A percentile compares a stretch with the other conserved stretches of the same genome.
Evolutionary conservation across 1,140 invertebrate species (phyloP).

Genomic region (Drosophila parabipectinata): DNA sequence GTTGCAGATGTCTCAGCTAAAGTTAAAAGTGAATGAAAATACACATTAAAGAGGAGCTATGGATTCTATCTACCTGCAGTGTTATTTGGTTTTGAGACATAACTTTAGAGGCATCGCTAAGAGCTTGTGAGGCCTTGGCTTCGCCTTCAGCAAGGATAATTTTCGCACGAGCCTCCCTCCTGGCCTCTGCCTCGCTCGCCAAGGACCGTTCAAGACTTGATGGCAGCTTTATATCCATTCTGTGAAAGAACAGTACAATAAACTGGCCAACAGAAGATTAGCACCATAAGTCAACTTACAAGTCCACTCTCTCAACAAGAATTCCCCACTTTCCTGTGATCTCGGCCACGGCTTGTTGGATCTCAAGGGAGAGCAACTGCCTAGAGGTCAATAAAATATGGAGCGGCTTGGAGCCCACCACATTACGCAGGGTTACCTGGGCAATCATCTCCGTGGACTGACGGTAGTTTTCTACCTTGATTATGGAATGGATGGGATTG

Average conservation of each 20-base stretch:
- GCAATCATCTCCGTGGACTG: constrained; percentile 88
- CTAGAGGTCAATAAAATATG: constrained; percentile 86
- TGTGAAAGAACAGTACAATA: constrained; percentile 72
- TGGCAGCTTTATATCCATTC: constrained; percentile 94
- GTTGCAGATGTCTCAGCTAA: constrained; percentile 86
- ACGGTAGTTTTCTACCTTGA: constrained; percentile 92
- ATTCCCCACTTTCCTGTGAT: constrained; percentile 92
- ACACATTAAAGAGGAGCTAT: neutral
- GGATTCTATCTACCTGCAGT: constrained; percentile 87
- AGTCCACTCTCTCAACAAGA: constrained; percentile 96
- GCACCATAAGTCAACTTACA: constrained; percentile 86
- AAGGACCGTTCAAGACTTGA: constrained; percentile 91
- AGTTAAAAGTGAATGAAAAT: neutral
- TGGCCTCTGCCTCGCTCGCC: constrained; percentile 93
- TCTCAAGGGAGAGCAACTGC: constrained; percentile 48
- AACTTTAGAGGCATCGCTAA: constrained; percentile 96
- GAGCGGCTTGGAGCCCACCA: constrained; percentile 89
- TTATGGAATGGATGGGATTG: constrained; percentile 91
- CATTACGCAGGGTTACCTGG: constrained; percentile 87
- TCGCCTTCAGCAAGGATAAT: constrained; percentile 93
- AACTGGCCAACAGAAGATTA: too few relatives aligned
- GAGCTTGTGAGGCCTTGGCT: constrained; percentile 93
- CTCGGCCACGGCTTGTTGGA: constrained; percentile 44
- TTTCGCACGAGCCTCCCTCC: constrained; percentile 88
- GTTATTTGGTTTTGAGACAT: constrained; percentile 94